Evolutionary conservation across 2,888 invertebrate genomes (phyloP), one percentile per base, ranked within the genome.

Genomic region (Melanargia galathea): DNA sequence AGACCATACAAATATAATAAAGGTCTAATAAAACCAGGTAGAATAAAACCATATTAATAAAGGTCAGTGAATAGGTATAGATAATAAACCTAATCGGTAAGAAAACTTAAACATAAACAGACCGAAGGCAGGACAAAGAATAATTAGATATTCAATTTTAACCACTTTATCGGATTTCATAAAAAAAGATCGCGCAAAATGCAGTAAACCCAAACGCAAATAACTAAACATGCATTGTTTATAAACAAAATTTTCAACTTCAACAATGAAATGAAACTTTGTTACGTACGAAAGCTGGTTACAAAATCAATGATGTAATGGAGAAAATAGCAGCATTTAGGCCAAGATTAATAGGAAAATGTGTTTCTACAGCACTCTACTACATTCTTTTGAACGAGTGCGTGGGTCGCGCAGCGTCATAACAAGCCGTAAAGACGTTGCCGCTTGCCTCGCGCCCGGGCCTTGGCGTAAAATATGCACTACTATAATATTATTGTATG

Each of bases 401-500:
- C 18, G 62, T 64, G 20, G 64, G 67, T 22, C 0, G 52, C 18
- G 45, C 5, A 45, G 45, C 57, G 46, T 65, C 57, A 60, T 57
- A 57, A 60, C 62, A 60, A 48, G 58, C 49, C 51, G 22, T 60
- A 54, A 62, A 64, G 60, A 64, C 46, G 49, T 49, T 18, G 48
- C 59, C 63, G 38, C 43, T 60, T 16, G 33, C n/a, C 30, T 35
- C 49, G 2, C 0, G 51, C 18, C 22, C 18, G 30, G 65, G 45
- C 62, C 60, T 65, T 60, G 62, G 13, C 30, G 43, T 33, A 8
- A 20, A 48, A 57, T 43, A 62, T 62, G 40, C 48, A 60, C 62
- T 59, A 62, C 54, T 30, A 30, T 30, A 24, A 52, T 60, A 67
- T 64, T 26, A 16, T 30, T 30, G 30, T 51, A 51, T 51, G 30